Percentiles rank a stretch among this genome's conserved stretches.
phyloP scores from a whole-genome alignment of 2,113 vertebrate species.

The Podilymbus podiceps region DNA sequence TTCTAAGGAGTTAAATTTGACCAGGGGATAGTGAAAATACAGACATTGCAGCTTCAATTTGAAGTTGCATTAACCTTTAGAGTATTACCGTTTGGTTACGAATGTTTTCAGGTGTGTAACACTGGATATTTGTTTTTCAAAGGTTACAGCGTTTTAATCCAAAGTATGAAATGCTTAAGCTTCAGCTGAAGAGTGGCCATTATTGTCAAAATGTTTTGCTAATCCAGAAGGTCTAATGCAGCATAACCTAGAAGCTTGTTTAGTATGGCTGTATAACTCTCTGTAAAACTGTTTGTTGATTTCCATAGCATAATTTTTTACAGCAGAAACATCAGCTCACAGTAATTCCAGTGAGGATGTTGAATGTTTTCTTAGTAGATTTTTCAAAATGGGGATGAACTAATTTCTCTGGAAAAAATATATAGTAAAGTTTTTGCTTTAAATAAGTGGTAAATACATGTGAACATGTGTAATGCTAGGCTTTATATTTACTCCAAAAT shows the following conservation, averaged over 20 bases:
- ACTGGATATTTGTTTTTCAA: slow-evolving; percentile 62
- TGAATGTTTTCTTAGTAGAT: slow-evolving; percentile 70
- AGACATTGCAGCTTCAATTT: slow-evolving; percentile 47
- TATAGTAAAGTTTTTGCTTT: slow-evolving; percentile 62
- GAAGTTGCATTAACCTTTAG: slow-evolving; percentile 53
- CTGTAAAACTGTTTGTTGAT: slow-evolving; percentile 58
- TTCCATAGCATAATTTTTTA: slow-evolving; percentile 64
- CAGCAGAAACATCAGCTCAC: slow-evolving; percentile 45
- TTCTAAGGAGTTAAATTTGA: slow-evolving; percentile 58
- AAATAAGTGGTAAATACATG: slow-evolving; percentile 70
- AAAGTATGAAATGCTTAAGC: slow-evolving; percentile 63
- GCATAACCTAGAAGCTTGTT: slow-evolving; percentile 60
- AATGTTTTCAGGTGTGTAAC: slow-evolving; percentile 50
- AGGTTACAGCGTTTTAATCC: slow-evolving; percentile 60
- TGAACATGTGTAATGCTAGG: slow-evolving; percentile 70
- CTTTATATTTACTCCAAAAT: slow-evolving; percentile 72
- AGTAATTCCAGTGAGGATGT: slow-evolving; percentile 47
- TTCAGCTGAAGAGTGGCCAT: slow-evolving; percentile 59
- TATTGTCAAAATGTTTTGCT: slow-evolving; percentile 66
- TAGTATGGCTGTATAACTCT: slow-evolving; percentile 62
- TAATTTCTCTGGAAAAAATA: slow-evolving; percentile 62
- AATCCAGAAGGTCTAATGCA: slow-evolving; percentile 67
- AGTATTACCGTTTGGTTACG: slow-evolving; percentile 50
- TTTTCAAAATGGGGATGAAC: slow-evolving; percentile 73
- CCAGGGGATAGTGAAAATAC: slow-evolving; percentile 31